Evolutionary conservation across 1,140 invertebrate species (phyloP).

Genomic region (Aphis craccivora): DNA sequence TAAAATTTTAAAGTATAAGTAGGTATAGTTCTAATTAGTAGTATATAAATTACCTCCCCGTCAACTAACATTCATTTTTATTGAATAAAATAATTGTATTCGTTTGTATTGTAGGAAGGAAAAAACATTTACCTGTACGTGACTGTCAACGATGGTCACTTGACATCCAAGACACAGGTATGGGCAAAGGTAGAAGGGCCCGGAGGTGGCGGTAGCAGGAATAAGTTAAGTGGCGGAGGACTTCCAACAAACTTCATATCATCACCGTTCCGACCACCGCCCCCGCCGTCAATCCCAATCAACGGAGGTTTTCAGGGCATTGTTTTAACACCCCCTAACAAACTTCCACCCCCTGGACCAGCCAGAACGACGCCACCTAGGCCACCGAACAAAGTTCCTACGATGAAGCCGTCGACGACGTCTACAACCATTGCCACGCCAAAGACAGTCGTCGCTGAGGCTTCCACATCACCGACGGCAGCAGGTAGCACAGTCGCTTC

Average conservation of each 20-base stretch:
- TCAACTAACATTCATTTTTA: not conserved
- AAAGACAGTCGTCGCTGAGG: not conserved
- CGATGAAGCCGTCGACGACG: not conserved
- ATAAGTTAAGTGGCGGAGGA: not conserved
- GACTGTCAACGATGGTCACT: slow-evolving; percentile 73
- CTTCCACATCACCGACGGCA: not conserved
- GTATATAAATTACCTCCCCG: not conserved
- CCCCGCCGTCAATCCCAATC: slow-evolving; percentile 7
- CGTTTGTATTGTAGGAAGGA: slow-evolving; percentile 69
- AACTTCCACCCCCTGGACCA: slow-evolving; percentile 39
- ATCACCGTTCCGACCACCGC: not conserved
- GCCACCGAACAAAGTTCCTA: slow-evolving; percentile 28
- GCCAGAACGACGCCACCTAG: slow-evolving; percentile 5
- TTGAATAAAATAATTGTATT: slow-evolving; percentile 49
- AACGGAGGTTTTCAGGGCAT: slow-evolving; percentile 57
- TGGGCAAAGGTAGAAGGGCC: slow-evolving; percentile 70
- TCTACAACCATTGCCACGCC: not conserved
- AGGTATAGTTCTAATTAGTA: not conserved
- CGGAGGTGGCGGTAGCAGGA: slow-evolving; percentile 45
- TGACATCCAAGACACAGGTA: slow-evolving; percentile 76
- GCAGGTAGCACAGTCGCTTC: not conserved
- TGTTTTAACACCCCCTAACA: slow-evolving; percentile 54
- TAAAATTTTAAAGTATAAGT: not conserved
- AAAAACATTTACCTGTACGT: slow-evolving; percentile 75
- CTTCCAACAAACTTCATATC: slow-evolving; percentile 26